Conservation (phyloP, 1,140 invertebrate species). For the Pectinophora gossypiella region DNA sequence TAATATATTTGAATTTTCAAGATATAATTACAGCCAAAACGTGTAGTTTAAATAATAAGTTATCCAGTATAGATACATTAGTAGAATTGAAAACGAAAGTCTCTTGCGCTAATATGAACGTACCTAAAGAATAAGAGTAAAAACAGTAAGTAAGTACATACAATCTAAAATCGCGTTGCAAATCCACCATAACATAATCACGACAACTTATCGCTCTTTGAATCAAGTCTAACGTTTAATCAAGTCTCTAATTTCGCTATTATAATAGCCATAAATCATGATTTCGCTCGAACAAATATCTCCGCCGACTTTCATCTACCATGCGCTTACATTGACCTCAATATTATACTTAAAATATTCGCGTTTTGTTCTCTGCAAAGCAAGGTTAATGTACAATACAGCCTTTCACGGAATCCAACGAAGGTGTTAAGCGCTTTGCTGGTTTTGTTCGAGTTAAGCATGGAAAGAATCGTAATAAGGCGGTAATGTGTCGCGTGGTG, state of each 20-base stretch:
- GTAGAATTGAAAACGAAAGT: too few species aligned
- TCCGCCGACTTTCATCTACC: slow-evolving; percentile 23
- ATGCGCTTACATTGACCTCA: slow-evolving; percentile 27
- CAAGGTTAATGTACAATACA: slow-evolving; percentile 24
- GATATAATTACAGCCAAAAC: too few species aligned
- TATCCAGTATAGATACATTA: too few species aligned
- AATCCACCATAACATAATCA: too few species aligned
- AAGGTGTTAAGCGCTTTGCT: slow-evolving; percentile 9
- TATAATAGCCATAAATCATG: slow-evolving; percentile 18
- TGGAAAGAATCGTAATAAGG: slow-evolving; percentile 12
- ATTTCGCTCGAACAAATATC: slow-evolving; percentile 14
- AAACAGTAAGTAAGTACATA: too few species aligned
- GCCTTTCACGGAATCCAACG: slow-evolving; percentile 33
- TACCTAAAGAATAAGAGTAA: too few species aligned
- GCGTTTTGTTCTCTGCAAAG: slow-evolving; percentile 22
- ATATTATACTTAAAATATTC: slow-evolving; percentile 22
- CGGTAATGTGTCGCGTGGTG: slow-evolving; percentile 16
- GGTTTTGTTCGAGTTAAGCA: slow-evolving; percentile 11
- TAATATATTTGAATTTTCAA: too few species aligned
- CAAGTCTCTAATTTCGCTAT: neutral
- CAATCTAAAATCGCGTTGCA: too few species aligned
- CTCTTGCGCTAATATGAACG: too few species aligned
- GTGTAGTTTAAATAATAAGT: too few species aligned
- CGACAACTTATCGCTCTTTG: too few species aligned
- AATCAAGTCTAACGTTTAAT: neutral